Evolutionary conservation across 2,113 vertebrate genomes (phyloP).

Genomic region (Clinocottus analis): DNA sequence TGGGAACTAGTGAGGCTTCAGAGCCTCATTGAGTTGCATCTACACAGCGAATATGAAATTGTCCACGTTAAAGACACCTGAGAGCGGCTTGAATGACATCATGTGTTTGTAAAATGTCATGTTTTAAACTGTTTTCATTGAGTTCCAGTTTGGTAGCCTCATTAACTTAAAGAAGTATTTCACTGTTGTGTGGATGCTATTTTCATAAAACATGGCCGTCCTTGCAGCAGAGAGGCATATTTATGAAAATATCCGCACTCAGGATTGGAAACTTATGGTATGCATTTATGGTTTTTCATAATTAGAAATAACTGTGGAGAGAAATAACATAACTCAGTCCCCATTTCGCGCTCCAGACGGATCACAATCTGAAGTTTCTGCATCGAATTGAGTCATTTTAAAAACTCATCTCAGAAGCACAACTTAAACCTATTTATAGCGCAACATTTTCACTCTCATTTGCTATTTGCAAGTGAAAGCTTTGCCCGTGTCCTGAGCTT

Average conservation of each 20-base stretch:
- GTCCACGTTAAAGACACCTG: background rate
- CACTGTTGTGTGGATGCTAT: too few relatives aligned
- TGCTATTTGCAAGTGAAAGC: constrained; percentile 41
- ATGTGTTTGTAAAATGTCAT: background rate
- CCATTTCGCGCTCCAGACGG: too few relatives aligned
- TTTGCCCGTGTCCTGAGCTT: constrained; percentile 22
- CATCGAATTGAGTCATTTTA: constrained; percentile 14
- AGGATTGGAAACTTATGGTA: background rate
- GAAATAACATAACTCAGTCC: too few relatives aligned
- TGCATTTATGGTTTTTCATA: too few relatives aligned
- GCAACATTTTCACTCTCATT: constrained; percentile 57
- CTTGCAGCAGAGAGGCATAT: too few relatives aligned
- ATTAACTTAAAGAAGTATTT: too few relatives aligned
- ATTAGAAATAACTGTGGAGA: too few relatives aligned
- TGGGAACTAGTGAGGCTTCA: background rate
- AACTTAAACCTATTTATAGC: constrained; percentile 53
- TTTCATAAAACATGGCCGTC: too few relatives aligned
- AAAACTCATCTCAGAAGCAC: constrained; percentile 31
- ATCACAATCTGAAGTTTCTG: background rate
- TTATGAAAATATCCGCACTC: too few relatives aligned
- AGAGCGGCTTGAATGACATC: background rate
- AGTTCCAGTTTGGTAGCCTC: too few relatives aligned
- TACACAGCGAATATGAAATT: background rate
- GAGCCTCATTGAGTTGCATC: background rate
- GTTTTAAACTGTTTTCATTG: background rate